A percentile compares a stretch with the other conserved stretches of the same genome.
These are phyloP conservation scores for Stegastes partitus DNA, from an alignment of 2,113 vertebrate genomes.

Conservation along the genomic window DNA sequence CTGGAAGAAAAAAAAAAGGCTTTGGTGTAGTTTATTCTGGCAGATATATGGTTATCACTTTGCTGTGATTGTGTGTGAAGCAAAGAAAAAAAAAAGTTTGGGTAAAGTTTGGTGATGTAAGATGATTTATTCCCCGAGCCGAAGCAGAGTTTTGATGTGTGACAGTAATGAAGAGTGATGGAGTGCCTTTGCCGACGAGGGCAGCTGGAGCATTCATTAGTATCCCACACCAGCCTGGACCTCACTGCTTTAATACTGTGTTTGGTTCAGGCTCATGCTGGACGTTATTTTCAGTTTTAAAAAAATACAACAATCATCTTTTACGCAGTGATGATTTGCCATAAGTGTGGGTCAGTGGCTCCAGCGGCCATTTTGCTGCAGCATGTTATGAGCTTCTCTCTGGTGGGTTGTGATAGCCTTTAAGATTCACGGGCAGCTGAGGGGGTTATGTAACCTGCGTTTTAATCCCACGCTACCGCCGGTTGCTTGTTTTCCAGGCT, in stretches of 20 bases:
- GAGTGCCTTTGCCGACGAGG: conserved; percentile 94
- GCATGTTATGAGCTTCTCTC: conserved; percentile 38
- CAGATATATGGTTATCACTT: conserved; percentile 25
- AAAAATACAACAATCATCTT: conserved; percentile 13
- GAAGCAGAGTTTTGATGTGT: conserved; percentile 95
- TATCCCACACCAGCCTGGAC: conserved; percentile 82
- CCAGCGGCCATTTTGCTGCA: conserved; percentile 82
- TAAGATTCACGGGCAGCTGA: conserved; percentile 41
- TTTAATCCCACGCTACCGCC: conserved; percentile 76
- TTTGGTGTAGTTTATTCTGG: not conserved
- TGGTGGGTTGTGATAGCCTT: conserved; percentile 37
- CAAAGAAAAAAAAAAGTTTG: conserved; percentile 83
- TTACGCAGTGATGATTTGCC: conserved; percentile 4
- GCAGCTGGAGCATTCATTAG: conserved; percentile 98
- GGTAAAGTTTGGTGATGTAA: conserved; percentile 83
- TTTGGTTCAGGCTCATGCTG: conserved; percentile 85
- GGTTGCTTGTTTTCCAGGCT: conserved; percentile 89
- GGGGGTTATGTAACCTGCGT: conserved; percentile 77
- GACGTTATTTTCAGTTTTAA: conserved; percentile 46
- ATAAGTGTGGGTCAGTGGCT: conserved; percentile 44
- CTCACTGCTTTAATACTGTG: conserved; percentile 86
- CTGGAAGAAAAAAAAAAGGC: not conserved
- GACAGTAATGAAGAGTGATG: conserved; percentile 99
- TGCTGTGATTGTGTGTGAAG: conserved; percentile 51
- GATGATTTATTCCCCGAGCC: conserved; percentile 92